These are phyloP conservation scores for Protosalanx chinensis DNA, from an alignment of 2,797 vertebrate species.

Conservation along the genomic window DNA sequence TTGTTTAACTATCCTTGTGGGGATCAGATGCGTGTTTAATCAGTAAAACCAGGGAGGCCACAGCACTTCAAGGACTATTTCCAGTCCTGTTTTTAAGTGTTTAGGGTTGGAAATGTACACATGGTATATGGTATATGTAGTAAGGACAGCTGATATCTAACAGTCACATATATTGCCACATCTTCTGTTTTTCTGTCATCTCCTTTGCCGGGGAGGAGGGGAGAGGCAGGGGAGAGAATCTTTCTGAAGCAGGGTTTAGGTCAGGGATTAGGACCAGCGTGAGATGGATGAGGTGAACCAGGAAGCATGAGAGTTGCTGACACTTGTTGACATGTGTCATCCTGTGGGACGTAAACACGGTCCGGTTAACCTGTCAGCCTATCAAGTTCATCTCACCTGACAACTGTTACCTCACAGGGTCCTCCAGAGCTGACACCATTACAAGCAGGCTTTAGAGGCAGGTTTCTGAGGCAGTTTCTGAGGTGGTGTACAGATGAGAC, in stretches of 20 bases:
- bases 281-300: conserved; percentile 28
- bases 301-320: conserved; percentile 26
- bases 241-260: conserved; percentile 20
- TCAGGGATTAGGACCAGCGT: conserved; percentile 18
- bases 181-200: too few species aligned
- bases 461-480: neutral
- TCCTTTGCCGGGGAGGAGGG: neutral
- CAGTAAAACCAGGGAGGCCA: too few species aligned
- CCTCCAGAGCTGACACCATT: neutral
- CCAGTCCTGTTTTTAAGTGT: too few species aligned
- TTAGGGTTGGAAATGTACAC: too few species aligned
- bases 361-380: conserved; percentile 3
- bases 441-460: neutral
- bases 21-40: neutral
- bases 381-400: conserved; percentile 10
- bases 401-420: conserved; percentile 12
- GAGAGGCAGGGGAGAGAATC: neutral
- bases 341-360: conserved; percentile 20
- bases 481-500: neutral
- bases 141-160: too few species aligned
- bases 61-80: too few species aligned
- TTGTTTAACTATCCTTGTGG: neutral
- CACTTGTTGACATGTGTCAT: conserved; percentile 36
- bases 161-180: too few species aligned
- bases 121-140: too few species aligned